Evolutionary conservation across 2,113 vertebrate species (phyloP).

Genomic region (Crotalus horridus): DNA sequence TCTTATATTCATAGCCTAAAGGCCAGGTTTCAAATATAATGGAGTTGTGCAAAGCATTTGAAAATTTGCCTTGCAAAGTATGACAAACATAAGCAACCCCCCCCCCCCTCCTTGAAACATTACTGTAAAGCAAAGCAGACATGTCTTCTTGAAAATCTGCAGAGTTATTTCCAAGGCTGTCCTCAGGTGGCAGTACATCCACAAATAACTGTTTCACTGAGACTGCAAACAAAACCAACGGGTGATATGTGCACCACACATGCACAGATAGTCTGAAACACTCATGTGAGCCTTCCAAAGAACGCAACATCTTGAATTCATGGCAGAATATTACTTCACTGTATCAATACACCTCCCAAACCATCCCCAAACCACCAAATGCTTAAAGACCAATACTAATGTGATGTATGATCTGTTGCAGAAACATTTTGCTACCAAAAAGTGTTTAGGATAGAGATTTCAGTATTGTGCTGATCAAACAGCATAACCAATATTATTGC

Average conservation of each 20-base stretch:
- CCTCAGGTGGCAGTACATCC: not conserved
- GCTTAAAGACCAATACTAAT: not conserved
- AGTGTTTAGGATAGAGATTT: not conserved
- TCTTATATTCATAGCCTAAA: not conserved
- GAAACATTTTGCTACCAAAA: not conserved
- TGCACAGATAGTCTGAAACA: not conserved
- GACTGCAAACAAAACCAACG: not conserved
- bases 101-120: not conserved
- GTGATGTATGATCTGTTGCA: not conserved
- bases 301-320: not conserved
- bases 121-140: not conserved
- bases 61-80: not conserved
- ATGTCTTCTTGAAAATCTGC: not conserved
- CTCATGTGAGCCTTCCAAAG: not conserved
- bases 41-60: not conserved
- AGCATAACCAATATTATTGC: not conserved
- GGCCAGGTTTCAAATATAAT: not conserved
- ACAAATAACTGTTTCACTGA: not conserved
- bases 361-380: not conserved
- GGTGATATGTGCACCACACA: not conserved
- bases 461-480: not conserved
- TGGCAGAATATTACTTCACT: not conserved
- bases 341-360: not conserved
- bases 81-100: not conserved
- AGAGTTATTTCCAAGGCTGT: not conserved